Percentiles rank a stretch among this genome's conserved stretches.
Conservation (phyloP, 2,113 vertebrate species). For the Pavo muticus region DNA sequence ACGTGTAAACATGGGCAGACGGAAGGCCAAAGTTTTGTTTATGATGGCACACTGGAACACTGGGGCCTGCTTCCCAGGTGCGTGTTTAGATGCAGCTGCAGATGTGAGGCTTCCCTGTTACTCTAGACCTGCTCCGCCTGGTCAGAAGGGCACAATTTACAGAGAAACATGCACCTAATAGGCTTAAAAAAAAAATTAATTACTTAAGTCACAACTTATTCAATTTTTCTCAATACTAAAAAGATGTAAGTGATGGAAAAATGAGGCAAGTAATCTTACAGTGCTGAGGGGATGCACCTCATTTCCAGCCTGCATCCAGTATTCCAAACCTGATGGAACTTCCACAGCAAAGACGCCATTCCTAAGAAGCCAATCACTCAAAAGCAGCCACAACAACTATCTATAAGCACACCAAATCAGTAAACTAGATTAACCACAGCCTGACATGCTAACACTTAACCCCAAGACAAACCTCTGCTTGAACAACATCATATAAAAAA, state of each 20-base stretch:
- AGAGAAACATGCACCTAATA: not conserved
- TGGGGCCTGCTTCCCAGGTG: not conserved
- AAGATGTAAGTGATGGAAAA: not conserved
- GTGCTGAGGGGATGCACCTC: not conserved
- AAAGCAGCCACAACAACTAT: not conserved
- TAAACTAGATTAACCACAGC: not conserved
- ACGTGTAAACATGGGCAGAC: not conserved
- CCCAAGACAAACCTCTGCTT: not conserved
- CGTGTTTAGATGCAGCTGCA: not conserved
- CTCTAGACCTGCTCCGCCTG: not conserved
- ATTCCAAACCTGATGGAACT: not conserved
- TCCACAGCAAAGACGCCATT: not conserved
- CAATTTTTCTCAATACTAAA: not conserved
- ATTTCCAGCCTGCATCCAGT: not conserved
- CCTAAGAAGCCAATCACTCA: not conserved
- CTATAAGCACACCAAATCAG: not conserved
- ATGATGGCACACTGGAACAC: not conserved
- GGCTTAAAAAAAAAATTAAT: not conserved
- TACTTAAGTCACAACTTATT: not conserved
- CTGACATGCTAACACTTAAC: not conserved
- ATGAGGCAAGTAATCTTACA: not conserved
- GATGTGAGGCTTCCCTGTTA: accelerated
- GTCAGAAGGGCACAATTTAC: not conserved
- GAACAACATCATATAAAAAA: not conserved
- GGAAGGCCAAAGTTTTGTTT: not conserved